Evolutionary conservation across 2,797 vertebrate genomes (phyloP).

Genomic region (Typhlichthys eigenmanni): DNA sequence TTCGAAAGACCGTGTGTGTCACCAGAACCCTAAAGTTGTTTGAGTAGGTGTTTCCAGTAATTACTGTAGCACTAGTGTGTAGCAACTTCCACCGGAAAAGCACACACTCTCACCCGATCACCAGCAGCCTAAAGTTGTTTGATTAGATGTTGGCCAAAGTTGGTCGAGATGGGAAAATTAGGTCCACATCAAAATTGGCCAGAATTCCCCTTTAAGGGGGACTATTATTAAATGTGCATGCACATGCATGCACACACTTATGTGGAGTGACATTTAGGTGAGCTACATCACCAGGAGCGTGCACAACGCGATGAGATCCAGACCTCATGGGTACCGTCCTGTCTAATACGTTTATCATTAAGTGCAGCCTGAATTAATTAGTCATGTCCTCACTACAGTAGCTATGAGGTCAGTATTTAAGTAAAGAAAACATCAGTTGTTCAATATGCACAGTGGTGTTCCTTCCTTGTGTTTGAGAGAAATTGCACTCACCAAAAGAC

Average conservation of each 20-base stretch:
- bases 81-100: too few relatives aligned
- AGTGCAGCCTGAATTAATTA: slow-evolving; percentile 82
- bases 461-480: slow-evolving; percentile 32
- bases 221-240: slow-evolving; percentile 1
- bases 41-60: too few relatives aligned
- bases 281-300: slow-evolving; percentile 65
- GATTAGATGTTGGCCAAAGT: too few relatives aligned
- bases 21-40: too few relatives aligned
- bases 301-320: slow-evolving; percentile 64
- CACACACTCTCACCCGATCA: too few relatives aligned
- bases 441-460: slow-evolving; percentile 19
- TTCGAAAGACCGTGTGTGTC: too few relatives aligned
- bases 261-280: slow-evolving; percentile 70
- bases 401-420: slow-evolving; percentile 55
- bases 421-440: slow-evolving; percentile 55
- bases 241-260: slow-evolving; percentile 37
- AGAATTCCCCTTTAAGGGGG: background rate
- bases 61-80: too few relatives aligned
- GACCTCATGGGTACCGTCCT: slow-evolving; percentile 75
- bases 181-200: too few relatives aligned
- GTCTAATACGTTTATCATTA: slow-evolving; percentile 81
- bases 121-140: too few relatives aligned
- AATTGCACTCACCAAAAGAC: slow-evolving; percentile 22
- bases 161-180: too few relatives aligned
- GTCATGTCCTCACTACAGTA: slow-evolving; percentile 60